Percentiles rank a stretch among this genome's conserved stretches.
Evolutionary conservation across 2,113 vertebrate species (phyloP).

Genomic region (Nibea coibor): DNA sequence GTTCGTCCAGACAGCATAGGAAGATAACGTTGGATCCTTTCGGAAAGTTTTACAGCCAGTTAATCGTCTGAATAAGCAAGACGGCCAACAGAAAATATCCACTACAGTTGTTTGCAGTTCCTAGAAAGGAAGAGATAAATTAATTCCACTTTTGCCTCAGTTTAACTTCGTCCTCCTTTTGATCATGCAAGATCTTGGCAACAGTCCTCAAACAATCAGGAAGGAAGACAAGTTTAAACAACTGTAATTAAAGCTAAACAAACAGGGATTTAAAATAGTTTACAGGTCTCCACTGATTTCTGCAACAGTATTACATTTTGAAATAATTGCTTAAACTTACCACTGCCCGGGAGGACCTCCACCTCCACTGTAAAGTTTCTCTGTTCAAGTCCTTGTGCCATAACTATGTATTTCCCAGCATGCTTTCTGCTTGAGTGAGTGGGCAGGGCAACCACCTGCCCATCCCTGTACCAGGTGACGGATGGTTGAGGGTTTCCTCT

Average conservation of each 20-base stretch:
- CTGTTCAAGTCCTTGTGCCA: conserved; percentile 28
- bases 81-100: conserved; percentile 26
- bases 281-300: background rate
- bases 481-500: conserved; percentile 63
- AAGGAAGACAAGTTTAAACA: background rate
- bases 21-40: background rate
- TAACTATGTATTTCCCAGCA: conserved; percentile 61
- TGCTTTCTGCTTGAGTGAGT: conserved; percentile 41
- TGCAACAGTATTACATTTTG: background rate
- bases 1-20: conserved; percentile 26
- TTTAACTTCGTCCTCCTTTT: background rate
- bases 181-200: background rate
- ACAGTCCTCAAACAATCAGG: too few relatives aligned
- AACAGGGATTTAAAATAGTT: background rate
- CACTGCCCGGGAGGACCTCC: conserved; percentile 45
- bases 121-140: conserved; percentile 37
- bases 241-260: background rate
- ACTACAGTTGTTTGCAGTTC: conserved; percentile 42
- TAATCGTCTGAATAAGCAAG: conserved; percentile 40
- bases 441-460: conserved; percentile 44
- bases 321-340: conserved; percentile 37
- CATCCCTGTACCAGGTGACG: conserved; percentile 67
- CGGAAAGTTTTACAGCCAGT: conserved; percentile 31
- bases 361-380: conserved; percentile 65
- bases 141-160: background rate